phyloP scores from a whole-genome alignment of 2,797 vertebrate genomes.

The Streptopelia turtur region DNA sequence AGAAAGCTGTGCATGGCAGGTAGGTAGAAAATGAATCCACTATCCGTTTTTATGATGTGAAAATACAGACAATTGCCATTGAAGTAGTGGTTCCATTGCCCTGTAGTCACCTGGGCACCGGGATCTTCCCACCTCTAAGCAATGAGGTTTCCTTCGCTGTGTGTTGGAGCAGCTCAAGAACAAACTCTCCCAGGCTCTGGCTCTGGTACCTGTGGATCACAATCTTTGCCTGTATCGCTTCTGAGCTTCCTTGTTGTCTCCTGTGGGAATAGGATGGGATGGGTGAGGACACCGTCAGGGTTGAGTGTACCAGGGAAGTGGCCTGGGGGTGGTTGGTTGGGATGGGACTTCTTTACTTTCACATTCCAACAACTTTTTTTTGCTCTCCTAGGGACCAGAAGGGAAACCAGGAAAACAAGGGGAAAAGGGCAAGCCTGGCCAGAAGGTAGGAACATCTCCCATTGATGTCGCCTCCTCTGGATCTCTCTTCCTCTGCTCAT shows the following conservation, averaged over 20 bases:
- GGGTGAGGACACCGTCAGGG: neutral
- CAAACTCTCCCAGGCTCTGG: neutral
- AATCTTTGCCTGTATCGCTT: neutral
- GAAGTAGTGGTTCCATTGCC: neutral
- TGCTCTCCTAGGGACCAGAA: constrained; percentile 86
- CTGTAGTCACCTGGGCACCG: neutral
- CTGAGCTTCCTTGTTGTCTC: neutral
- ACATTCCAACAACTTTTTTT: neutral
- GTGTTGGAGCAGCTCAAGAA: neutral
- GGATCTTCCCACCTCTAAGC: neutral
- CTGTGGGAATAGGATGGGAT: neutral
- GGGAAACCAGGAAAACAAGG: constrained; percentile 94
- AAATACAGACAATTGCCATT: neutral
- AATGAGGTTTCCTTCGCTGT: neutral
- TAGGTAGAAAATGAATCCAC: neutral
- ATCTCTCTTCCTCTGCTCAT: neutral
- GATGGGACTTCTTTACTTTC: neutral
- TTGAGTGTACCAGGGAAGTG: neutral
- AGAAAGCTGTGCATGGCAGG: neutral
- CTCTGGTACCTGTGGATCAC: neutral
- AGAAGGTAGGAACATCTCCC: constrained; percentile 82
- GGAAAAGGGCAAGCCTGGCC: constrained; percentile 89
- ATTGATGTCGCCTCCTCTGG: neutral
- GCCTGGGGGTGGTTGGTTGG: neutral
- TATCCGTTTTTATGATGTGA: neutral